Conservation (phyloP, 2,888 invertebrate species). For the Galeruca laticollis region DNA sequence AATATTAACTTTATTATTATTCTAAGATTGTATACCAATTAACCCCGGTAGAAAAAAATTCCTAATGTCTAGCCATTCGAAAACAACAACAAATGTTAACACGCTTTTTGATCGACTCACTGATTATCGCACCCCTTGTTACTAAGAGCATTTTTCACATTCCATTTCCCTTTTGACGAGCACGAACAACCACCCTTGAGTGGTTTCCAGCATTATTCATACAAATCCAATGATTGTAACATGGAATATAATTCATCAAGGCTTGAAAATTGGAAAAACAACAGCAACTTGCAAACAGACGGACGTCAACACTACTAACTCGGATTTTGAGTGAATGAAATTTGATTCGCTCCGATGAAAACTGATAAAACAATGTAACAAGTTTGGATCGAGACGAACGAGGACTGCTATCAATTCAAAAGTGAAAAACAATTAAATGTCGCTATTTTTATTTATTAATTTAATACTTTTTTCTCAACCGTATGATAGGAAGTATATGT, state of each 20-base stretch:
- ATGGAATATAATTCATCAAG: neutral
- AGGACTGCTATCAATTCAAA: no score
- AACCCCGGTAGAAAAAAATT: neutral
- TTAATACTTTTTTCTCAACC: no score
- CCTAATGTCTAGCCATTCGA: neutral
- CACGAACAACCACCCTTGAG: neutral
- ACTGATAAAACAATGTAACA: neutral
- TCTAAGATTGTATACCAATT: neutral
- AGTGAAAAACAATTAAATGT: no score
- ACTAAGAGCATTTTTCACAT: neutral
- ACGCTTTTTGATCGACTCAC: neutral
- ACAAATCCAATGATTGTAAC: constrained; percentile 1
- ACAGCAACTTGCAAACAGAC: neutral
- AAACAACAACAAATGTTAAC: neutral
- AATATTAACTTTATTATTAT: no score
- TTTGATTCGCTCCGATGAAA: neutral
- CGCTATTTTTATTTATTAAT: no score
- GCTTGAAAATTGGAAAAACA: neutral
- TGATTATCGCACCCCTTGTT: neutral
- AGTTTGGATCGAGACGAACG: neutral
- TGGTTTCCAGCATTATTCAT: neutral
- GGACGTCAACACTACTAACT: neutral
- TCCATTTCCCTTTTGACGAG: neutral
- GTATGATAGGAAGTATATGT: no score
- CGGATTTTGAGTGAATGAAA: neutral